Evolutionary conservation across 2,113 vertebrate genomes (phyloP).

Genomic region (Atherinomorus stipes): DNA sequence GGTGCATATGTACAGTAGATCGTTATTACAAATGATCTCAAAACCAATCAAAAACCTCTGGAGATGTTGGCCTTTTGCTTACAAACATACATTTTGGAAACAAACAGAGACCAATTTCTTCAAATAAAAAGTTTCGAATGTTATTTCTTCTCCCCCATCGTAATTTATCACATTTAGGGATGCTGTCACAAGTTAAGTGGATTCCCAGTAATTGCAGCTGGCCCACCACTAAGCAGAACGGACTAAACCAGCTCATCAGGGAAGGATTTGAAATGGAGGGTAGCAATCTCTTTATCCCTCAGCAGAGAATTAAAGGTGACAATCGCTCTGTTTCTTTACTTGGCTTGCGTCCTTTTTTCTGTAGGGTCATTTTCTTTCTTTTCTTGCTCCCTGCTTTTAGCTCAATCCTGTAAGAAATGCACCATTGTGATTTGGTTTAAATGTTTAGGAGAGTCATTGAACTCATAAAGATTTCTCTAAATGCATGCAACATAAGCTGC

Average conservation of each 20-base stretch:
- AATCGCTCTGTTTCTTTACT: conserved; percentile 68
- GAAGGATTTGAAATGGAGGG: conserved; percentile 71
- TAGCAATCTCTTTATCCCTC: conserved; percentile 71
- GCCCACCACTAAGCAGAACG: conserved; percentile 71
- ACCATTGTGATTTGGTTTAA: conserved; percentile 13
- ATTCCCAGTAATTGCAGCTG: conserved; percentile 76
- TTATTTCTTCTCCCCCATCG: conserved; percentile 70
- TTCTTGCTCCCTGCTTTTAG: conserved; percentile 7
- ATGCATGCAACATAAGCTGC: conserved; percentile 1
- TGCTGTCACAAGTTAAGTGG: conserved; percentile 77
- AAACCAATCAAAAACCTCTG: conserved; percentile 51
- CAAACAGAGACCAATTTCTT: conserved; percentile 68
- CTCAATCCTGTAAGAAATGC: conserved; percentile 29
- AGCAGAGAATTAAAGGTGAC: conserved; percentile 68
- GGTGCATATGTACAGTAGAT: conserved; percentile 7
- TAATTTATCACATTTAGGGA: conserved; percentile 80
- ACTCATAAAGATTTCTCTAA: conserved; percentile 36
- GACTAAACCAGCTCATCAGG: conserved; percentile 76
- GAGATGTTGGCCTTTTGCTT: conserved; percentile 55
- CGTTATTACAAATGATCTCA: conserved; percentile 1
- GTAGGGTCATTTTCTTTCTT: conserved; percentile 28
- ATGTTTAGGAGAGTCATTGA: conserved; percentile 23
- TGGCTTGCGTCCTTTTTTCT: conserved; percentile 33
- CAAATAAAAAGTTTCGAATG: conserved; percentile 76
- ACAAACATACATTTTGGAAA: conserved; percentile 63